Conservation (phyloP, 2,113 vertebrate genomes). For the Campylomormyrus tamandua region DNA sequence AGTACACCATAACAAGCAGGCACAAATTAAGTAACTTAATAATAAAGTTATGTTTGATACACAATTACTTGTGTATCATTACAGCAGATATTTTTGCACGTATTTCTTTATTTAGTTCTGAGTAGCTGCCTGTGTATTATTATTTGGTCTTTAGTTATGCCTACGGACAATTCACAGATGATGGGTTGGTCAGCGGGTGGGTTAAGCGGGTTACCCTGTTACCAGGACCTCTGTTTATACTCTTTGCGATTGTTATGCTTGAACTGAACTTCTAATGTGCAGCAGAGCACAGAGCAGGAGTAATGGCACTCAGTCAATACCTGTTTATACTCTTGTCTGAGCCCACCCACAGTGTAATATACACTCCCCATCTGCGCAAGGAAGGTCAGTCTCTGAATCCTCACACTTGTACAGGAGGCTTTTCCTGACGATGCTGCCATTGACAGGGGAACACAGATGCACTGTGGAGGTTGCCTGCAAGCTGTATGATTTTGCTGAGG, state of each 20-base stretch:
- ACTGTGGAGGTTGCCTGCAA: too few relatives aligned
- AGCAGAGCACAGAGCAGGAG: neutral
- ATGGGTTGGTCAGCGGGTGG: neutral
- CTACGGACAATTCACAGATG: neutral
- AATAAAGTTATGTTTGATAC: neutral
- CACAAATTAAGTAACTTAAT: neutral
- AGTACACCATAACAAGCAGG: neutral
- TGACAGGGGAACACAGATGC: neutral
- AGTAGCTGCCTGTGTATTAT: neutral
- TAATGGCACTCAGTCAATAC: neutral
- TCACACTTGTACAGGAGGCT: neutral
- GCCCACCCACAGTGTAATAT: conserved; percentile 8
- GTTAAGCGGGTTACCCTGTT: neutral
- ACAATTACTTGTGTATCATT: neutral
- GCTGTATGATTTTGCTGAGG: neutral
- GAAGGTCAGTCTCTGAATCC: neutral
- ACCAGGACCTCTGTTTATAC: neutral
- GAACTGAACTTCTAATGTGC: neutral
- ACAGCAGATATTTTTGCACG: neutral
- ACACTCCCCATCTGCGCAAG: neutral
- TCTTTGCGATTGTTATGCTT: neutral
- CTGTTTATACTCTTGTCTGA: conserved; percentile 8
- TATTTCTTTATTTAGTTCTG: neutral
- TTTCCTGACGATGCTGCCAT: neutral
- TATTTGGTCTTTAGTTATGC: neutral